phyloP scores from a whole-genome alignment of 2,888 invertebrate genomes.

The Drosophila anomalata region DNA sequence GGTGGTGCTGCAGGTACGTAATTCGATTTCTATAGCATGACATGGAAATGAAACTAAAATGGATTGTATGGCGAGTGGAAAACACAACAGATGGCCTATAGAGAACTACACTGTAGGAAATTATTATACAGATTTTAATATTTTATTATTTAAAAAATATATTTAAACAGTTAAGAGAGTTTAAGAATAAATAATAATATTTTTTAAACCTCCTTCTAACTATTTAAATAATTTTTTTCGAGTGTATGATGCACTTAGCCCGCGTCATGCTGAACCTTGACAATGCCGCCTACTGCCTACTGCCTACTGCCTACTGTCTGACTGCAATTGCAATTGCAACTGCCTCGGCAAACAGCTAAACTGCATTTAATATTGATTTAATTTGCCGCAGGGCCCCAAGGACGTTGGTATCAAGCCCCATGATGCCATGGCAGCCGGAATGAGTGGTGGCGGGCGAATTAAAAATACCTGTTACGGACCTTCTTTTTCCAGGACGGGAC shows the following conservation, averaged over 20 bases:
- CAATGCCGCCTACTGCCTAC: conserved; percentile 33
- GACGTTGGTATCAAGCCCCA: conserved; percentile 11
- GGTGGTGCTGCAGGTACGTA: conserved; percentile 11
- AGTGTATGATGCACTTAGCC: conserved; percentile 5
- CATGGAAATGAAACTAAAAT: conserved; percentile 41
- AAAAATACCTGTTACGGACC: conserved; percentile 16
- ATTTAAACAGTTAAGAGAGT: no score
- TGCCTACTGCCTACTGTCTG: conserved; percentile 1
- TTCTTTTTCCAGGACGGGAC: conserved; percentile 9
- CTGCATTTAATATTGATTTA: conserved; percentile 75
- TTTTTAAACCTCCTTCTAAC: conserved; percentile 1
- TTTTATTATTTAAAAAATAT: neutral
- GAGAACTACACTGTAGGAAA: neutral
- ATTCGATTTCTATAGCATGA: conserved; percentile 30
- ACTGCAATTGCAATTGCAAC: conserved; percentile 24
- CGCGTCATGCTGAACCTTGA: conserved; percentile 39
- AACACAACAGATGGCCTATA: conserved; percentile 15
- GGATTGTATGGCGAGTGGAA: conserved; percentile 23
- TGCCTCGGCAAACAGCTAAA: conserved; percentile 43
- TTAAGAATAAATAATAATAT: no score
- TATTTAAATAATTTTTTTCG: neutral
- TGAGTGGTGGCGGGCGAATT: neutral
- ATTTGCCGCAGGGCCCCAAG: conserved; percentile 51
- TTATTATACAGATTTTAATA: neutral
- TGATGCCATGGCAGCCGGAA: neutral